phyloP scores from a whole-genome alignment of 2,797 vertebrate genomes.

The Channallabes apus region DNA sequence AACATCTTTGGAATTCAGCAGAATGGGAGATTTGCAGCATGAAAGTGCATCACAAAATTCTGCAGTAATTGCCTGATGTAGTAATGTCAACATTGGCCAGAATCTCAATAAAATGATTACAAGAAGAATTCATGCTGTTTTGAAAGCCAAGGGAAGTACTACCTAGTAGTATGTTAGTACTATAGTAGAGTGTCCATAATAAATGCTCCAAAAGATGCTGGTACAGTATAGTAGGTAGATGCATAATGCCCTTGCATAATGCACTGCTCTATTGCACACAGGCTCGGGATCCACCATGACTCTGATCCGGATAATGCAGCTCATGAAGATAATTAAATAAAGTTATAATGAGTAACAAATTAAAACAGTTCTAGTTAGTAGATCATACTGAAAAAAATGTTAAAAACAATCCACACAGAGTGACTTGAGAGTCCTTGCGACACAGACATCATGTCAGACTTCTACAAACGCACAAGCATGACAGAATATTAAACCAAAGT shows the following conservation, averaged over 20 bases:
- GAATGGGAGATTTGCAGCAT: neutral
- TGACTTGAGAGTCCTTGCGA: slow-evolving; percentile 11
- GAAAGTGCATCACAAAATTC: neutral
- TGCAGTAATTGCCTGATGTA: neutral
- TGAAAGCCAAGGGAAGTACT: neutral
- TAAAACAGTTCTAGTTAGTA: neutral
- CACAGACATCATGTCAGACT: slow-evolving; percentile 19
- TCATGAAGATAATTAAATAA: neutral
- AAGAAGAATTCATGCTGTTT: neutral
- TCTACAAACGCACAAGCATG: slow-evolving; percentile 31
- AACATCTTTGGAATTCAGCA: neutral
- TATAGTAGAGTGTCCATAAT: neutral
- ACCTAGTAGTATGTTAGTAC: neutral
- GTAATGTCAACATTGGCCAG: neutral
- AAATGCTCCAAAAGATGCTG: neutral
- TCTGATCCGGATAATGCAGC: neutral
- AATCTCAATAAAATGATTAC: neutral
- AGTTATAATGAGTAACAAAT: neutral
- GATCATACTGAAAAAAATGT: neutral
- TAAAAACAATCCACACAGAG: neutral
- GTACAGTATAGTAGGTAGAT: neutral
- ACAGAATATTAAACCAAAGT: slow-evolving; percentile 33
- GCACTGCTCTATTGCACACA: neutral
- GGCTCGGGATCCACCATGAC: neutral
- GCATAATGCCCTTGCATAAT: neutral